Percentiles rank a stretch among this genome's conserved stretches.
These are phyloP conservation scores for Pristiophorus japonicus DNA, from an alignment of 2,113 vertebrate species.

Conservation along the genomic window DNA sequence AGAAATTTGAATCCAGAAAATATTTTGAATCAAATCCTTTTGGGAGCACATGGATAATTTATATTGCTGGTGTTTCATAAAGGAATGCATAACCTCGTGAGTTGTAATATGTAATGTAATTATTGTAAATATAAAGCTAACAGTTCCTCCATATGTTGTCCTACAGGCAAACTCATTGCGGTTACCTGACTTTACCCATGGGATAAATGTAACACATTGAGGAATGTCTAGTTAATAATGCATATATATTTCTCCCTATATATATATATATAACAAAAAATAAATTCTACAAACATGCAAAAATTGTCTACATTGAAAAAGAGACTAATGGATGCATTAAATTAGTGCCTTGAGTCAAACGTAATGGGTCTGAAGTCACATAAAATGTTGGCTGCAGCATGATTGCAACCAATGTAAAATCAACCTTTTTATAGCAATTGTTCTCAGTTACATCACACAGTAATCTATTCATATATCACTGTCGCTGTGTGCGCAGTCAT, in stretches of 20 bases:
- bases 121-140: too few species aligned
- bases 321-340: neutral
- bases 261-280: neutral
- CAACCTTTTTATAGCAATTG: neutral
- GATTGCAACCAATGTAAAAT: neutral
- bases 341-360: neutral
- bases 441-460: neutral
- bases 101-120: neutral
- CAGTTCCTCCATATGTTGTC: neutral
- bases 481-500: neutral
- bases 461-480: constrained; percentile 2
- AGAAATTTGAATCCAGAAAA: neutral
- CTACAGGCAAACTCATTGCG: neutral
- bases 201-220: neutral
- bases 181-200: neutral
- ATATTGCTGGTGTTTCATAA: neutral
- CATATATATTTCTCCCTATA: neutral
- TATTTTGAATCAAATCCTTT: neutral
- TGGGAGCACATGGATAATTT: neutral
- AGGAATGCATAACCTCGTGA: neutral
- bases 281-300: neutral
- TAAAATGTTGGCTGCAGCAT: neutral
- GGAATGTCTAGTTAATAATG: neutral
- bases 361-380: neutral
- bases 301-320: neutral